These are phyloP conservation scores for Montipora sp. DNA, from an alignment of 64 coral and sea anemone species.

Conservation along the genomic window DNA sequence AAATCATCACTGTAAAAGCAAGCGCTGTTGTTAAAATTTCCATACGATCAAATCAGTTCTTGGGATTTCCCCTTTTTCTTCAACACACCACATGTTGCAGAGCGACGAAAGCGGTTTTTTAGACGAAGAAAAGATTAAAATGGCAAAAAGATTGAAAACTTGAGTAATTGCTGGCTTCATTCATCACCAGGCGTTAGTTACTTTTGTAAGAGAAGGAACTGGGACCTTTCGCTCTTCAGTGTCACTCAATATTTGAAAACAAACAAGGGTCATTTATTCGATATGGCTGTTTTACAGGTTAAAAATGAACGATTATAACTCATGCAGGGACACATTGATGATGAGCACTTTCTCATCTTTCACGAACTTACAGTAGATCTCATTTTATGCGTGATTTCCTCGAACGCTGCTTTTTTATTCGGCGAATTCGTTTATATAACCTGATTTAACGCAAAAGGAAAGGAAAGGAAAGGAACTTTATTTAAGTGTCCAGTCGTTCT, in stretches of 20 bases:
- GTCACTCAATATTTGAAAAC: not conserved
- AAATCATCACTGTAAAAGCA: no score
- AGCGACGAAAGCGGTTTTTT: not conserved
- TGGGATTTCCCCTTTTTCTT: not conserved
- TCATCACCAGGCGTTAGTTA: constrained; percentile 4
- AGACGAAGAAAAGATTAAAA: not conserved
- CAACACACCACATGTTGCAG: not conserved
- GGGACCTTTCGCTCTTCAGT: not conserved
- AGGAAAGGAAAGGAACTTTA: no score
- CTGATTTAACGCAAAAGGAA: no score
- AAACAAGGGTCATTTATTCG: no score
- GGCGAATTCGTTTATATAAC: no score
- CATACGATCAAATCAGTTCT: not conserved
- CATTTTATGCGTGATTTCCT: not conserved
- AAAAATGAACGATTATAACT: not conserved
- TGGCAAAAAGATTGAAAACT: not conserved
- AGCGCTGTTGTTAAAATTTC: not conserved
- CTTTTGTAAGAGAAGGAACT: not conserved
- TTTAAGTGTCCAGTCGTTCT: no score
- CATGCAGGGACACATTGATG: not conserved
- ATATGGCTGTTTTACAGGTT: no score
- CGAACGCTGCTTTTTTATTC: no score
- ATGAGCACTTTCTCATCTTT: not conserved
- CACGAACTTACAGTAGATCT: not conserved
- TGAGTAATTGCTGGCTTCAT: no score